Conservation (phyloP, 2,797 vertebrate genomes). For the Bufotes viridis region DNA sequence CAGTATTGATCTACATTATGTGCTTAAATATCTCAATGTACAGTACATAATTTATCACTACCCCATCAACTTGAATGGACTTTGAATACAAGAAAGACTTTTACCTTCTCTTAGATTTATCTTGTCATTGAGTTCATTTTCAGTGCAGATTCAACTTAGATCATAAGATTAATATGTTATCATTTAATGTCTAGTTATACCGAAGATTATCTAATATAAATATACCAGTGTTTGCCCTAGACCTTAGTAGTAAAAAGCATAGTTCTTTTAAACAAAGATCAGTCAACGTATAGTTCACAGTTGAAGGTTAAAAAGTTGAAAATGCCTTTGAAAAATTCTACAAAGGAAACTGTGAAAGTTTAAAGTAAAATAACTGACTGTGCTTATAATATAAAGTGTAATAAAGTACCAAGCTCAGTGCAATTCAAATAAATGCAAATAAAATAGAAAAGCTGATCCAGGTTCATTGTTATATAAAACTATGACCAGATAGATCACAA, state of each 20-base stretch:
- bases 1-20: slow-evolving; percentile 68
- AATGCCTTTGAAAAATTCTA: slow-evolving; percentile 23
- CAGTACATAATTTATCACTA: slow-evolving; percentile 59
- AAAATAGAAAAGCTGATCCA: slow-evolving; percentile 8
- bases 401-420: neutral
- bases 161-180: slow-evolving; percentile 34
- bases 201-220: slow-evolving; percentile 17
- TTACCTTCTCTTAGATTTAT: slow-evolving; percentile 63
- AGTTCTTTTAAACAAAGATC: slow-evolving; percentile 5
- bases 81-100: slow-evolving; percentile 36
- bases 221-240: neutral
- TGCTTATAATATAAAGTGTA: slow-evolving; percentile 2
- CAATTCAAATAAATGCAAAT: slow-evolving; percentile 1
- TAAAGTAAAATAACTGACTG: neutral
- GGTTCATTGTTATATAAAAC: neutral
- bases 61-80: slow-evolving; percentile 46
- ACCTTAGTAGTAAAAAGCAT: neutral
- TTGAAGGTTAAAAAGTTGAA: slow-evolving; percentile 25
- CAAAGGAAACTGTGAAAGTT: neutral
- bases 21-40: slow-evolving; percentile 63
- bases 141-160: slow-evolving; percentile 63
- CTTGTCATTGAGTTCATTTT: slow-evolving; percentile 65
- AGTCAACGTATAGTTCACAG: neutral
- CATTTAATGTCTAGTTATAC: slow-evolving; percentile 15
- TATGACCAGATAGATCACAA: neutral